Evolutionary conservation across 1,140 invertebrate genomes (phyloP), one percentile per base, ranked within the genome.

Genomic region (Zaprionus vittiger): DNA sequence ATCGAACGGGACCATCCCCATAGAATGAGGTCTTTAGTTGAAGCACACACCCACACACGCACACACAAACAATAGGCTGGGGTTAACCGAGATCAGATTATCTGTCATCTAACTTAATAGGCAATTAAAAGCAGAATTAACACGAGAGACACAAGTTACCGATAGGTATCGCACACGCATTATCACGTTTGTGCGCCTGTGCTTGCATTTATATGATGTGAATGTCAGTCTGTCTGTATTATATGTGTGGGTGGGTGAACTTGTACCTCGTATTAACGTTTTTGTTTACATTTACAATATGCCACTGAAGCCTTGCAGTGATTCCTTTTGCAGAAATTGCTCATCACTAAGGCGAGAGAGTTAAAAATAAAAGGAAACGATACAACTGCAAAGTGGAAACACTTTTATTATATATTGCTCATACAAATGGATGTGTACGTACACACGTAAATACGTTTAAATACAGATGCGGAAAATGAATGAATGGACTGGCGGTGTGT

Each of bases 251-350:
- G 41, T 44, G n/a, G 41, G n/a, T 60, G 54, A 59, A 59, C 56
- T 59, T 37, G 34, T 22, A 12, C 34, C n/a, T 7, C 34, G 20
- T 60, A 22, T 60, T 22, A 60, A 62, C 38, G 20, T 47, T 62
- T 34, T 62, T 62, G 60, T 62, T 62, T 62, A 62, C 60, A 28
- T 62, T 44, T 22, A 38, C 9, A 47, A 47, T 17, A 47, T 47
- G 41, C 41, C 41, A 47, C 28, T 22, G 28, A 52, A 20, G 26
- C 11, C 11, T 34, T 56, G 15, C 54, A 56, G 15, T 31, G 15
- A 56, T 56, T 56, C 7, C 17, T 31, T 15, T 14, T 7, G 47
- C 20, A 14, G 20, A 52, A 22, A 20, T 52, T 24, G 22, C 47
- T 5, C 47, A 52, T 22, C 47, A 2, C 41, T 47, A 47, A 17